phyloP scores from a whole-genome alignment of 2,888 invertebrate genomes.

The Polydesmus complanatus region DNA sequence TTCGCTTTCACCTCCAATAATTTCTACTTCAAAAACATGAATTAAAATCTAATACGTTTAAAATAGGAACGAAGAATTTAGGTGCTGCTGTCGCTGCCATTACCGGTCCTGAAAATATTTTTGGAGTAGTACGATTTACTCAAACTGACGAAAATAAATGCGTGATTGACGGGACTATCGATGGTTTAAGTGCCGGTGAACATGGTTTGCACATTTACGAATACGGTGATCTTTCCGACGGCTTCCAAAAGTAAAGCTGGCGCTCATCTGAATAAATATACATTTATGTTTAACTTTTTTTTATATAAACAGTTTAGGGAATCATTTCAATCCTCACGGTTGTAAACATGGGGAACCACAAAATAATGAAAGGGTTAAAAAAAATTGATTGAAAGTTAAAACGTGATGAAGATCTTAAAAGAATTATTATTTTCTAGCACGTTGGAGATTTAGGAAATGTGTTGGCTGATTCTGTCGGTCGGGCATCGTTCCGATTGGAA shows the following conservation, averaged over 20 bases:
- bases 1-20: too few species aligned
- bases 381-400: constrained; percentile 21
- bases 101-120: constrained; percentile 35
- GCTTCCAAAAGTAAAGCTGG: constrained; percentile 41
- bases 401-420: neutral
- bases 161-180: constrained; percentile 69
- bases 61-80: constrained; percentile 19
- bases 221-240: constrained; percentile 55
- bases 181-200: constrained; percentile 53
- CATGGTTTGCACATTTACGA: constrained; percentile 51
- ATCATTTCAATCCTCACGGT: constrained; percentile 44
- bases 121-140: constrained; percentile 64
- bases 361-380: constrained; percentile 34
- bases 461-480: constrained; percentile 43
- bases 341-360: constrained; percentile 40
- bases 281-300: too few species aligned
- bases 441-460: constrained; percentile 54
- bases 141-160: constrained; percentile 45
- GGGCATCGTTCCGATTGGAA: constrained; percentile 50
- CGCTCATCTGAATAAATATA: too few species aligned
- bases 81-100: constrained; percentile 58
- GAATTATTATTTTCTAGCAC: constrained; percentile 30
- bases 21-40: too few species aligned
- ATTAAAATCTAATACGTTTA: too few species aligned
- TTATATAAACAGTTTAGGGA: constrained; percentile 47